A percentile compares a stretch with the other conserved stretches of the same genome.
Evolutionary conservation across 2,113 vertebrate species (phyloP).

Genomic region (Naja naja): DNA sequence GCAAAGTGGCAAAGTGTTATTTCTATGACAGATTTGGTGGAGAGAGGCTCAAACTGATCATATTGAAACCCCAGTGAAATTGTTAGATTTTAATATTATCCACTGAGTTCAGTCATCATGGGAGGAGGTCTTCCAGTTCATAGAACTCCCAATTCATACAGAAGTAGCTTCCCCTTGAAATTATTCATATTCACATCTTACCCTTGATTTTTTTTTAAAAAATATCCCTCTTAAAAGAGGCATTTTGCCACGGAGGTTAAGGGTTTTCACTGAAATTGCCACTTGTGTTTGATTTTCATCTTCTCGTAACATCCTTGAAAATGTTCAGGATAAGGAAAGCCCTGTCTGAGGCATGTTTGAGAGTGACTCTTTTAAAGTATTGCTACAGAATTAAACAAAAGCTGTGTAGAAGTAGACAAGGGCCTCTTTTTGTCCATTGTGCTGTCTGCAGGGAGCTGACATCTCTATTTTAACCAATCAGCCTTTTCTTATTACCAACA

Average conservation of each 20-base stretch:
- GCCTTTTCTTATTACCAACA: slow-evolving; percentile 43
- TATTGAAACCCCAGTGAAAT: slow-evolving; percentile 36
- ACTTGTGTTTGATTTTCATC: slow-evolving; percentile 23
- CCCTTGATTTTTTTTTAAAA: not conserved
- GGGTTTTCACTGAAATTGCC: slow-evolving; percentile 17
- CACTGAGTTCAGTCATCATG: not conserved
- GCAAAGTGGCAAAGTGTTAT: slow-evolving; percentile 23
- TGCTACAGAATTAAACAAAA: slow-evolving; percentile 31
- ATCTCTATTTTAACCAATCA: slow-evolving; percentile 38
- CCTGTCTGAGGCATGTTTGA: slow-evolving; percentile 2
- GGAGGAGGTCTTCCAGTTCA: slow-evolving; percentile 23
- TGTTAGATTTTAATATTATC: slow-evolving; percentile 32
- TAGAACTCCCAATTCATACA: slow-evolving; percentile 16
- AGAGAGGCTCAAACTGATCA: slow-evolving; percentile 32
- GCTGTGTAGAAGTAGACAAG: slow-evolving; percentile 15
- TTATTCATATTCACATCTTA: slow-evolving; percentile 31
- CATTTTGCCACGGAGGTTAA: slow-evolving; percentile 22
- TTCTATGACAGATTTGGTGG: slow-evolving; percentile 15
- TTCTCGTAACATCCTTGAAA: not conserved
- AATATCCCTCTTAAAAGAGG: slow-evolving; percentile 17
- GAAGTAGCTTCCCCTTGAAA: not conserved
- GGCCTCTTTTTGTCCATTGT: slow-evolving; percentile 22
- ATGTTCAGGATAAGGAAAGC: not conserved
- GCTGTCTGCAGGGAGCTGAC: slow-evolving; percentile 11
- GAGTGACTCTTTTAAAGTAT: slow-evolving; percentile 23